Percentiles rank a stretch among this genome's conserved stretches.
These are phyloP conservation scores for Aythya baeri DNA, from an alignment of 2,113 vertebrate species.

Conservation along the genomic window DNA sequence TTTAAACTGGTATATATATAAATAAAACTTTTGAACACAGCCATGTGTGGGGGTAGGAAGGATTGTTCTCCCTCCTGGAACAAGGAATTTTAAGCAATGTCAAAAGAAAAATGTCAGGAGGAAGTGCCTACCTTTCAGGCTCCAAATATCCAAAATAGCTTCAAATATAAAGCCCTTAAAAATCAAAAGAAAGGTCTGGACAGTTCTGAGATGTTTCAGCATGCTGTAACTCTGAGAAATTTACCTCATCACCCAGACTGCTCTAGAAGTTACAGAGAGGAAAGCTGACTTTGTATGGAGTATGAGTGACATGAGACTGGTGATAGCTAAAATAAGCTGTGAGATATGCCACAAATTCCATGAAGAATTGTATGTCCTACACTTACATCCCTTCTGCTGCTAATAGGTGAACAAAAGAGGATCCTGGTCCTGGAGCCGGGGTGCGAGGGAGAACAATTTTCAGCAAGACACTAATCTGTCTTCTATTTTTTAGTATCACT, in stretches of 20 bases:
- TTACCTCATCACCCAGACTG: background rate
- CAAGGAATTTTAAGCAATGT: background rate
- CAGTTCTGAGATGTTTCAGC: background rate
- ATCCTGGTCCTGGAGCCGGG: background rate
- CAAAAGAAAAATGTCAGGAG: background rate
- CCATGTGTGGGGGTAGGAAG: background rate
- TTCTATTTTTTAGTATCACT: background rate
- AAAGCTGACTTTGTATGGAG: background rate
- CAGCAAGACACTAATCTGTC: background rate
- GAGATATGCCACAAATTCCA: fast-evolving
- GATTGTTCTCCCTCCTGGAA: background rate
- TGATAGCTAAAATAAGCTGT: background rate
- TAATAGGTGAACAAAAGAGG: background rate
- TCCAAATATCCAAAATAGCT: background rate
- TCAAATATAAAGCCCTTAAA: background rate
- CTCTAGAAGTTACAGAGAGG: background rate
- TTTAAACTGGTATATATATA: slow-evolving; percentile 59
- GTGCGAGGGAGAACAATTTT: background rate
- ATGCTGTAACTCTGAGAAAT: background rate
- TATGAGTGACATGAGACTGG: background rate
- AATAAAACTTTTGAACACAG: slow-evolving; percentile 25
- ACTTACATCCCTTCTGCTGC: background rate
- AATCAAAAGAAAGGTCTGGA: background rate
- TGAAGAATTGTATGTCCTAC: background rate
- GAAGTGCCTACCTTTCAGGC: background rate